These are phyloP conservation scores for Acrocephalus scirpaceus DNA, from an alignment of 2,797 vertebrate species.

Conservation along the genomic window DNA sequence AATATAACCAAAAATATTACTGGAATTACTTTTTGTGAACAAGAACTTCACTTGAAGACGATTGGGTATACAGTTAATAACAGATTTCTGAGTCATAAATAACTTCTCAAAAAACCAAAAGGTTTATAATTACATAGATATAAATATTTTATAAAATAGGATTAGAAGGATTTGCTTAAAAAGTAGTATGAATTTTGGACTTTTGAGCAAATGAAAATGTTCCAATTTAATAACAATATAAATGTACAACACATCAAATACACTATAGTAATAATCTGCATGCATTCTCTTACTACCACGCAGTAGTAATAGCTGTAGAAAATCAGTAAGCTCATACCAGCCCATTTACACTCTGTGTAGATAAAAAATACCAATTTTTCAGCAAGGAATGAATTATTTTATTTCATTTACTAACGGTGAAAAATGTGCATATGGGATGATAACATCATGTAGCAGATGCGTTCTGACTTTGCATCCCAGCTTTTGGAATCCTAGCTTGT, in stretches of 20 bases:
- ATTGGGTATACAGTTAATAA: neutral
- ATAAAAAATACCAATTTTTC: neutral
- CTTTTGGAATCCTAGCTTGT: neutral
- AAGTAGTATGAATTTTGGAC: neutral
- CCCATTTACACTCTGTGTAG: neutral
- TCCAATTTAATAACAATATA: neutral
- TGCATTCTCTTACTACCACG: fast-evolving
- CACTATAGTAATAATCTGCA: neutral
- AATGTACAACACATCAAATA: neutral
- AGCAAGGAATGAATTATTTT: neutral
- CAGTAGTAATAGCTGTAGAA: neutral
- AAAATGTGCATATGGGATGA: neutral
- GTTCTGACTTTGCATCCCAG: neutral
- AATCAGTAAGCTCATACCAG: neutral
- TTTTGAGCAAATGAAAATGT: neutral
- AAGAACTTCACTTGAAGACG: neutral
- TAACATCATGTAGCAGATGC: neutral
- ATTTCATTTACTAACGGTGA: neutral
- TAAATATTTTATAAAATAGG: neutral
- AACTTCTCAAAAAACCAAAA: neutral
- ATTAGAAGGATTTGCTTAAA: neutral
- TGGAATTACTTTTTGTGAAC: neutral
- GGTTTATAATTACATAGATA: neutral
- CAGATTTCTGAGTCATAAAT: neutral
- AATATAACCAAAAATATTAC: neutral